Percentiles rank a stretch among this genome's conserved stretches.
Conservation (phyloP, 1,140 invertebrate species). For the Anagrus nilaparvatae region DNA sequence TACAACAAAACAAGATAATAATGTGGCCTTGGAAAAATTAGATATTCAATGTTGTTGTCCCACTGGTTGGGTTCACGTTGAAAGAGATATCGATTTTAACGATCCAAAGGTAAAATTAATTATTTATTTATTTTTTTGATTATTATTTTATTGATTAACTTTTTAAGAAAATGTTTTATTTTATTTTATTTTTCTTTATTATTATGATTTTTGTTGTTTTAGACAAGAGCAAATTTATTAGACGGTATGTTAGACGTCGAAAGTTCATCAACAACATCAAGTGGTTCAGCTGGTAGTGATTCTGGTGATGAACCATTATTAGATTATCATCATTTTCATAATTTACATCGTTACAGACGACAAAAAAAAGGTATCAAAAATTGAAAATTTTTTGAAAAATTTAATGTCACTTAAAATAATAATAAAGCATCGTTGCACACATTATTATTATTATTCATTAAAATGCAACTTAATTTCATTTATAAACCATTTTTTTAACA, state of each 20-base stretch:
- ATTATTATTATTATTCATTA: no score
- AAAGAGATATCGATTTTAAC: conserved; percentile 63
- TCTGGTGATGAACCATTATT: conserved; percentile 50
- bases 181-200: conserved; percentile 7
- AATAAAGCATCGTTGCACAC: no score
- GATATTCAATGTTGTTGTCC: conserved; percentile 57
- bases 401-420: no score
- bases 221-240: conserved; percentile 62
- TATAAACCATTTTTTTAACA: no score
- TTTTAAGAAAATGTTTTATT: conserved; percentile 2
- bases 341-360: conserved; percentile 56
- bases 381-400: no score
- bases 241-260: conserved; percentile 67
- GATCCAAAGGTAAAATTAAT: conserved; percentile 73
- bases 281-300: conserved; percentile 49
- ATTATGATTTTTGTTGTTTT: conserved; percentile 14
- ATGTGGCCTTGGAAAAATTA: conserved; percentile 34
- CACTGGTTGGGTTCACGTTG: conserved; percentile 68
- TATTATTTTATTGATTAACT: background rate
- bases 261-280: conserved; percentile 55
- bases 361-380: conserved; percentile 60
- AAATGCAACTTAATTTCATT: no score
- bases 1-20: conserved; percentile 22
- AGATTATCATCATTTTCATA: conserved; percentile 59
- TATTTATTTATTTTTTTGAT: background rate